Percentiles rank a stretch among this genome's conserved stretches.
These are phyloP conservation scores for Odocoileus virginianus DNA, from an alignment of 2,113 vertebrate species.

Conservation along the genomic window DNA sequence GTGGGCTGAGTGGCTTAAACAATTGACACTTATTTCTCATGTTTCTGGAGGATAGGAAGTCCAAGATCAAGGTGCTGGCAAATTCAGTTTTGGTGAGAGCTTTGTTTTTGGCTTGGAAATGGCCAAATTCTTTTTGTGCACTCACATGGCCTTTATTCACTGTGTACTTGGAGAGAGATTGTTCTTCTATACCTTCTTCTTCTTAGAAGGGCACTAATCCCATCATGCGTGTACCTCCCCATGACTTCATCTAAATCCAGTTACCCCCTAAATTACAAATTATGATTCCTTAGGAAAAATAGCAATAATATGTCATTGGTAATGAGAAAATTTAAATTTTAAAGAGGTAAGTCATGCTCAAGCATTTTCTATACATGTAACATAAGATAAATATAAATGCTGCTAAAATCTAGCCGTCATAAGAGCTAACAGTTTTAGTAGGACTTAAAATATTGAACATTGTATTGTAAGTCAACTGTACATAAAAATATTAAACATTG, in stretches of 20 bases:
- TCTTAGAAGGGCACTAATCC: background rate
- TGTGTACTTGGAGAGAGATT: background rate
- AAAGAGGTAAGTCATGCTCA: background rate
- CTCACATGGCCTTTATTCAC: background rate
- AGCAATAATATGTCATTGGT: background rate
- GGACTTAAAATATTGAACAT: background rate
- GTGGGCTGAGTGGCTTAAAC: background rate
- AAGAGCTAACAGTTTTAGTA: background rate
- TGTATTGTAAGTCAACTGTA: background rate
- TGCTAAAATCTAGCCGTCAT: background rate
- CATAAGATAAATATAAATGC: background rate
- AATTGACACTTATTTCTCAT: background rate
- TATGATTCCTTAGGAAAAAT: background rate
- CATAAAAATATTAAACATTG: background rate
- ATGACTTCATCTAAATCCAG: background rate
- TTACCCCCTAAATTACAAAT: background rate
- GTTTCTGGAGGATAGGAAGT: background rate
- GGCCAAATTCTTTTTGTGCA: background rate
- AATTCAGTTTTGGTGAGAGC: background rate
- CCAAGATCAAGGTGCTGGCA: background rate
- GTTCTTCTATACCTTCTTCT: background rate
- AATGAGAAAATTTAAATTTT: background rate
- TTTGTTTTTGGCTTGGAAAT: background rate
- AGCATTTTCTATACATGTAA: background rate
- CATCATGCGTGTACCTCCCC: background rate